Evolutionary conservation across 1,140 invertebrate species (phyloP), one percentile per base, ranked within the genome.

Genomic region (Hydropsyche tenuis): DNA sequence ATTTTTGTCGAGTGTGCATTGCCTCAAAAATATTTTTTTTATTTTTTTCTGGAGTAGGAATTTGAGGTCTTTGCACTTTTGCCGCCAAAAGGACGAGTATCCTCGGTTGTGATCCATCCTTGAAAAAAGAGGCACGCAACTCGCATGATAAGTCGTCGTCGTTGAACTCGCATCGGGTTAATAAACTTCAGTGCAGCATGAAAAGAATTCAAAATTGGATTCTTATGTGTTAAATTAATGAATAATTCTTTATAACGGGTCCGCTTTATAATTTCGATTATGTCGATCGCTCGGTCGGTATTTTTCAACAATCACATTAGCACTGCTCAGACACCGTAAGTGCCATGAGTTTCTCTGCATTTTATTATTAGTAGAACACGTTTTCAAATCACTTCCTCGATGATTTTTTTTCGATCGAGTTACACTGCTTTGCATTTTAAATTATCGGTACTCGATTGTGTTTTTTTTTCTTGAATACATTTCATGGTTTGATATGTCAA

Each of bases 351-450:
- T 60, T 23, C 12, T 60, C 22, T 60, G 56, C 56, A 60, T 60
- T 60, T 23, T 60, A 60, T 60, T 60, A 60, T 60, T 60, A 53
- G 48, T 53, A 20, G 22, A 60, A 60, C 56, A 60, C 56, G 56
- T 60, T 60, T 60, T 60, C 56, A 23, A 60, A 25, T 60, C 56
- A 60, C 56, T 60, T 60, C 56, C 56, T 60, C 23, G 56, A 60
- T 60, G 23, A 60, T 60, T 25, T 60, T 25, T 60, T 60, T 23
- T 22, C n/a, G 11, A 22, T 25, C 23, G 56, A 25, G 22, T 60
- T 60, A 60, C 23, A 60, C 23, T 27, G 56, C 14, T 60, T 60
- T 22, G 56, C 56, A 60, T 60, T 60, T 60, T 14, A 60, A 60
- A 60, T 60, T 60, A 12, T 25, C 56, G 56, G 23, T 27, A 23